A percentile compares a stretch with the other conserved stretches of the same genome.
Evolutionary conservation across 2,888 invertebrate genomes (phyloP).

Genomic region (Chesias legatella): DNA sequence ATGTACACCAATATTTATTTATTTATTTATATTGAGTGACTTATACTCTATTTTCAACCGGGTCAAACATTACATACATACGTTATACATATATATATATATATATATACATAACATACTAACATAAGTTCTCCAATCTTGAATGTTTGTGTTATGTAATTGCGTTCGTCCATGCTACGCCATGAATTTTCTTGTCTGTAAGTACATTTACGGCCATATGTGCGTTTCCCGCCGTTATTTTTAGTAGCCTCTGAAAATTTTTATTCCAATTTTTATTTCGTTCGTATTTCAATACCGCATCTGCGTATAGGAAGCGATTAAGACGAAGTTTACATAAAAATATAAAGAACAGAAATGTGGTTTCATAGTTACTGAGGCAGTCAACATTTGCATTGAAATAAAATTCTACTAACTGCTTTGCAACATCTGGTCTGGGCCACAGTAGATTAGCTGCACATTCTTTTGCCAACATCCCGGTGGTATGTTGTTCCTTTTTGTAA

Average conservation of each 20-base stretch:
- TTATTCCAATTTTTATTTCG: slow-evolving; percentile 6
- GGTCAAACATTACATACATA: too few relatives aligned
- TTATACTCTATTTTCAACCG: too few relatives aligned
- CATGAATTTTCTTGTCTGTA: not conserved
- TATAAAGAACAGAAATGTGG: slow-evolving; percentile 1
- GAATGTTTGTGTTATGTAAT: too few relatives aligned
- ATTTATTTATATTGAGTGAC: too few relatives aligned
- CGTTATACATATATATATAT: too few relatives aligned
- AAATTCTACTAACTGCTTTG: slow-evolving; percentile 43
- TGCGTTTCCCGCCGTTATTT: slow-evolving; percentile 10
- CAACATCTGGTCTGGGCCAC: slow-evolving; percentile 41
- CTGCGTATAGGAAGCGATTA: slow-evolving; percentile 19
- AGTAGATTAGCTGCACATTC: slow-evolving; percentile 23
- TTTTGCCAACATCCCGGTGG: slow-evolving; percentile 35
- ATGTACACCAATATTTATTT: too few relatives aligned
- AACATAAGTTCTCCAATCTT: too few relatives aligned
- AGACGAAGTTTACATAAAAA: slow-evolving; percentile 20
- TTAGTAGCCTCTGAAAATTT: slow-evolving; percentile 5
- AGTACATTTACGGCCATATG: not conserved
- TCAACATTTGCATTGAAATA: slow-evolving; percentile 36
- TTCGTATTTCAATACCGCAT: slow-evolving; percentile 10
- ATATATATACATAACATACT: too few relatives aligned
- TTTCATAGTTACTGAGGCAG: not conserved
- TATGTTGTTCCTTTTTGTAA: slow-evolving; percentile 20
- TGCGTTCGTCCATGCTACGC: too few relatives aligned